Evolutionary conservation across 1,140 invertebrate species (phyloP), one percentile per base, ranked within the genome.

Genomic region (Pomacea maculata): DNA sequence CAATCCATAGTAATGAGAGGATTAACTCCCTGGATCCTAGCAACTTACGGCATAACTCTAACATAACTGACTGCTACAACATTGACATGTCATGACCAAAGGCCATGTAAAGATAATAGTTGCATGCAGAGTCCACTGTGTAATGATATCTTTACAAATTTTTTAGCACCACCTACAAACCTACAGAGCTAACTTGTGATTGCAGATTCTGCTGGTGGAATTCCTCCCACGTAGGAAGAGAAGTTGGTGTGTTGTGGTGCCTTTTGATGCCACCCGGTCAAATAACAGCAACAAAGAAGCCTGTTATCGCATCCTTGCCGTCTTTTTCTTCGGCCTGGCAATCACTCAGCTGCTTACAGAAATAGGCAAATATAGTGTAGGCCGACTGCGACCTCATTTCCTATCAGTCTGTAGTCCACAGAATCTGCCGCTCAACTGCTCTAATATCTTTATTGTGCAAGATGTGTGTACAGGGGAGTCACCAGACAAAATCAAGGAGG

Each of bases 341-440:
- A 94, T 94, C 81, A 95, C 79, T 54, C 68, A 86, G 90, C 91
- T 97, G 21, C 94, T 94, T 12, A 97, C 96, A 9, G 96, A 98
- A 87, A 94, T 98, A 84, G 96, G 95, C 45, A 99, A 98, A 91
- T 98, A 98, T 85, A 95, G 95, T 4, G 95, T 99, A 81, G 98
- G 98, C 54, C 93, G 97, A 74, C 92, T 99, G 79, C 92, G 98
- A 21, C 98, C 98, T 14, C 97, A 99, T 92, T 99, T 99, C 91
- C 94, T 97, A 83, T 93, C 93, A 84, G 91, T 83, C 88, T 94
- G 94, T 78, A 78, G 82, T 15, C 88, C 88, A 11, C 71, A 85
- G 52, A 81, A 82, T 63, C 70, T 79, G n/a, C 76, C 67, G 17
- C 76, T 80, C 8, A 83, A 84, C 68, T 87, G 84, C 68, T 79